Percentiles rank a stretch among this genome's conserved stretches.
phyloP scores from a whole-genome alignment of 1,140 invertebrate genomes.

The Pseudomyrmex concolor region DNA sequence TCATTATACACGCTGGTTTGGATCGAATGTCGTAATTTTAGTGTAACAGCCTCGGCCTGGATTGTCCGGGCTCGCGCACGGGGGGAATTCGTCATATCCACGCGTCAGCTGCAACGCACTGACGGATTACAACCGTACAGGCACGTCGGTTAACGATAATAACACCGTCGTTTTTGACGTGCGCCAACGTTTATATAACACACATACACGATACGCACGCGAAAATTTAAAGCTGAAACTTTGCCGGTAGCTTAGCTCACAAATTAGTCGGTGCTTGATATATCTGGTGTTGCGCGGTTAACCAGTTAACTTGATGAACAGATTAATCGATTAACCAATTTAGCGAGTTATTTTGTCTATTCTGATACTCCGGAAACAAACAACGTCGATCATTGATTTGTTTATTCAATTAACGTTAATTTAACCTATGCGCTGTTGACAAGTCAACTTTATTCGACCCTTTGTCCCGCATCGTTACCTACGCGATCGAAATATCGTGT shows the following conservation, averaged over 20 bases:
- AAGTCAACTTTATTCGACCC: constrained; percentile 21
- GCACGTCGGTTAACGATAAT: constrained; percentile 59
- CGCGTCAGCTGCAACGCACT: constrained; percentile 59
- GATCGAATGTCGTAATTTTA: constrained; percentile 19
- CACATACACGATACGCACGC: constrained; percentile 2
- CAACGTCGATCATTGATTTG: not conserved
- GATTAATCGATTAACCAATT: constrained; percentile 49
- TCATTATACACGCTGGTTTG: constrained; percentile 11
- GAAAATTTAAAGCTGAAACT: constrained; percentile 35
- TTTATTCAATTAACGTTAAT: constrained; percentile 19
- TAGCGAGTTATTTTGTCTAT: constrained; percentile 33
- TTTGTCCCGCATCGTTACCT: constrained; percentile 15
- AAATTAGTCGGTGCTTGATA: constrained; percentile 28
- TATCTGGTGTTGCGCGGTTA: constrained; percentile 40
- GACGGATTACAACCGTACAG: constrained; percentile 53
- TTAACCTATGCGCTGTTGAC: constrained; percentile 1
- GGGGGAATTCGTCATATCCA: constrained; percentile 55
- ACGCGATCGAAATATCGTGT: constrained; percentile 33
- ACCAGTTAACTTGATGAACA: constrained; percentile 27
- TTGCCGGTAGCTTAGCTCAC: constrained; percentile 42
- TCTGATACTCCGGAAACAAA: not conserved
- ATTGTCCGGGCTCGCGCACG: constrained; percentile 32
- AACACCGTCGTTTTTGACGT: constrained; percentile 47
- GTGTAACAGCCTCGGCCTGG: not conserved
- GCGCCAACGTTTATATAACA: not conserved